Percentiles rank a stretch among this genome's conserved stretches.
phyloP scores from a whole-genome alignment of 2,113 vertebrate species.

The Oryzias javanicus region DNA sequence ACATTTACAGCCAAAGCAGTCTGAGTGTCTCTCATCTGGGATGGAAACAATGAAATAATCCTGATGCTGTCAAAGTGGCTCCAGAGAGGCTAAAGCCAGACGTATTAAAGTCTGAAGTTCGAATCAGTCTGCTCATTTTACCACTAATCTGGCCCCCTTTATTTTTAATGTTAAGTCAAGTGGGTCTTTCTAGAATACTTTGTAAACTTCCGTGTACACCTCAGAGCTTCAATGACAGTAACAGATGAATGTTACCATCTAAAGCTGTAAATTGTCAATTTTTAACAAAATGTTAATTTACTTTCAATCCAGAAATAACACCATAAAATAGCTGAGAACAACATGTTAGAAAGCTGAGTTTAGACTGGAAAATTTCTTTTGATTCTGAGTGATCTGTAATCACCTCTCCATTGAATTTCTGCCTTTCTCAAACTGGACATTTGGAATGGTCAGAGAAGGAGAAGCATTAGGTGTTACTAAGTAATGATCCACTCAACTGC shows the following conservation, averaged over 20 bases:
- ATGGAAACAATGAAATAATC: background rate
- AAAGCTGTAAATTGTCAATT: background rate
- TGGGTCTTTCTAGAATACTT: too few species aligned
- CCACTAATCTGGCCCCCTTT: too few species aligned
- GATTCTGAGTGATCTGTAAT: constrained; percentile 13
- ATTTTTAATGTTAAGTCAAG: too few species aligned
- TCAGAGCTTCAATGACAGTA: background rate
- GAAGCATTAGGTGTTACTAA: constrained; percentile 14
- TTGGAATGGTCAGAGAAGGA: constrained; percentile 12
- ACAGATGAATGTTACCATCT: background rate
- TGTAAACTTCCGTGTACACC: background rate
- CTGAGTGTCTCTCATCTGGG: constrained; percentile 1
- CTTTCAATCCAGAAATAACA: too few species aligned
- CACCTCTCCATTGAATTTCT: background rate
- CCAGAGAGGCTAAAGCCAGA: background rate
- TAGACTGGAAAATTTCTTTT: background rate
- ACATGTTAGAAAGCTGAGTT: too few species aligned
- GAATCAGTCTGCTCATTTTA: background rate
- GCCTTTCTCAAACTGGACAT: background rate
- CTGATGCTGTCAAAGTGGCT: background rate
- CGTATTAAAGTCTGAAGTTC: background rate
- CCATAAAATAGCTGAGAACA: too few species aligned
- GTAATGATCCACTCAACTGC: constrained; percentile 6
- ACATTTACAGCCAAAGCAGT: constrained; percentile 3
- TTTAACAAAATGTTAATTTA: background rate